A percentile compares a stretch with the other conserved stretches of the same genome.
Conservation (phyloP, 2,888 invertebrate genomes). For the Tetheella fluctuosa region DNA sequence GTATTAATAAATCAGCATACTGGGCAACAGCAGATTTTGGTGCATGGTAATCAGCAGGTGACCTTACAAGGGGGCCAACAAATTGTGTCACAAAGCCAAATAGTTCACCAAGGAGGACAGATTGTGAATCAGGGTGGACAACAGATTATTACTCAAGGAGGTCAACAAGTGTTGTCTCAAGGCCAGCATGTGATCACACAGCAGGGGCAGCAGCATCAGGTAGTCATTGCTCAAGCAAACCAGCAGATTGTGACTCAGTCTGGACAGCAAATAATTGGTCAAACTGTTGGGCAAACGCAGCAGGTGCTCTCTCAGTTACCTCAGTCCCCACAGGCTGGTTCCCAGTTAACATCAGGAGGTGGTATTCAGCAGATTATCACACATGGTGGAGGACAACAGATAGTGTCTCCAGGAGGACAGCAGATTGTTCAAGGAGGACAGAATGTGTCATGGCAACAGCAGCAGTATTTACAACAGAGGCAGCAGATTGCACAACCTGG, state of each 20-base stretch:
- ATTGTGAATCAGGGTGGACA: constrained; percentile 76
- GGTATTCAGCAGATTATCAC: constrained; percentile 81
- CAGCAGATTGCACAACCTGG: constrained; percentile 82
- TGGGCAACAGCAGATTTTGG: constrained; percentile 78
- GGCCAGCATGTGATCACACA: constrained; percentile 79
- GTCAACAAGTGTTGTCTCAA: constrained; percentile 76
- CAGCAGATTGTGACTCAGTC: constrained; percentile 80
- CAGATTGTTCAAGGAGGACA: constrained; percentile 76
- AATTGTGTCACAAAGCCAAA: constrained; percentile 76
- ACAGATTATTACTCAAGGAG: constrained; percentile 72
- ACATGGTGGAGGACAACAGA: constrained; percentile 77
- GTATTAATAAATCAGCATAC: constrained; percentile 79
- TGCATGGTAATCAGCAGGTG: constrained; percentile 80
- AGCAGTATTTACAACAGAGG: constrained; percentile 77
- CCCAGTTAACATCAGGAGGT: constrained; percentile 61
- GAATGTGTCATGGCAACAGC: constrained; percentile 79
- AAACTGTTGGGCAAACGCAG: constrained; percentile 68
- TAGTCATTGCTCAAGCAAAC: constrained; percentile 75
- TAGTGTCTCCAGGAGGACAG: constrained; percentile 75
- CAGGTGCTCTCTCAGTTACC: constrained; percentile 75
- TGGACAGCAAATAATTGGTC: constrained; percentile 77
- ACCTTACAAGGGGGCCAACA: constrained; percentile 77
- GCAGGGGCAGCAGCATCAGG: constrained; percentile 78
- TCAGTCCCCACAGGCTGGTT: constrained; percentile 70
- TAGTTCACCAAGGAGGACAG: constrained; percentile 78